phyloP scores from a whole-genome alignment of 2,888 invertebrate species.

The Drosophila tanythrix region DNA sequence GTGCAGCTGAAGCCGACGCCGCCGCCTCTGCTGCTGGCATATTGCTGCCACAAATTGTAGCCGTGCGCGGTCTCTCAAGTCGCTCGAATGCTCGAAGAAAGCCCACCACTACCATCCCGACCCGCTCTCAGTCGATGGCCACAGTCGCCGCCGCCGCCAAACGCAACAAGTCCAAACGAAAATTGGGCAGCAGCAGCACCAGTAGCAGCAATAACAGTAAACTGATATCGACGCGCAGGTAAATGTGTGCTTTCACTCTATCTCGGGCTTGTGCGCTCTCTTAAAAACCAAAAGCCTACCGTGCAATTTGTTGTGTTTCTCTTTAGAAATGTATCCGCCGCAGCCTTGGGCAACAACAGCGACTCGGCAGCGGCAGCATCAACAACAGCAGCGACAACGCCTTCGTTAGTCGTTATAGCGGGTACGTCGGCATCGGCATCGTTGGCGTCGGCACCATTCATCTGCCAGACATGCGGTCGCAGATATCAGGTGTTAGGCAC shows the following conservation, averaged over 20 bases:
- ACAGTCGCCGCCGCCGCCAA: conserved; percentile 28
- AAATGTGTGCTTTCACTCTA: conserved; percentile 47
- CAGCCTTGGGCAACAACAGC: conserved; percentile 15
- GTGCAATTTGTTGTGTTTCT: conserved; percentile 51
- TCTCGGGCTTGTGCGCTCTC: conserved; percentile 13
- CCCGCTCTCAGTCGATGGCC: conserved; percentile 33
- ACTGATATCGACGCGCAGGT: conserved; percentile 64
- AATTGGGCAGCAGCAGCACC: conserved; percentile 43
- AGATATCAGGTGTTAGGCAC: conserved; percentile 79
- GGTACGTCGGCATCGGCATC: conserved; percentile 16
- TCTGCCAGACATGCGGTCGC: conserved; percentile 79
- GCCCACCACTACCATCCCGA: conserved; percentile 23
- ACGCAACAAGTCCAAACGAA: conserved; percentile 62
- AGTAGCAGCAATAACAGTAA: conserved; percentile 38
- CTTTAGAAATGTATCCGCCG: conserved; percentile 41
- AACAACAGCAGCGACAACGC: conserved; percentile 7
- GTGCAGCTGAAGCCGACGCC: conserved; percentile 25
- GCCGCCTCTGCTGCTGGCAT: conserved; percentile 19
- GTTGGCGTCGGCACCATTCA: conserved; percentile 56
- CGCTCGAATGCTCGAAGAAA: conserved; percentile 63
- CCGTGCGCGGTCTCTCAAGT: conserved; percentile 50
- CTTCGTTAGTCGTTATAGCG: conserved; percentile 6
- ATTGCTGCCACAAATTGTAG: conserved; percentile 46
- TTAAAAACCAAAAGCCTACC: conserved; percentile 10
- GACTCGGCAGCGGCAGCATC: conserved; percentile 16